Evolutionary conservation across 2,888 invertebrate species (phyloP).

Genomic region (Stenodera caucasica): DNA sequence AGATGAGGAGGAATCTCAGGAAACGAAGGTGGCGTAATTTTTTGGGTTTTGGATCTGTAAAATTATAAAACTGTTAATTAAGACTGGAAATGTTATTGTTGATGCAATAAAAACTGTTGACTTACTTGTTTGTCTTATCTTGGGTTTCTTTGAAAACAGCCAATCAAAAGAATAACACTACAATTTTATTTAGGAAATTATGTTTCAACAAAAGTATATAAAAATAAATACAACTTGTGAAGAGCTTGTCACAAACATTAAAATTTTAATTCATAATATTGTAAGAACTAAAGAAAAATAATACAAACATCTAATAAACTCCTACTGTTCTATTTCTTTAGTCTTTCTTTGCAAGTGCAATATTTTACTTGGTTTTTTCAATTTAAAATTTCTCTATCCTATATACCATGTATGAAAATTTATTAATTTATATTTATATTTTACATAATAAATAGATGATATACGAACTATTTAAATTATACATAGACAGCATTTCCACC

Average conservation of each 20-base stretch:
- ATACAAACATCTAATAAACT: constrained; percentile 43
- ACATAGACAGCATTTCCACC: constrained; percentile 32
- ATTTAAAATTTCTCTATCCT: constrained; percentile 24
- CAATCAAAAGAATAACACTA: constrained; percentile 30
- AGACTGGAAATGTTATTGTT: neutral
- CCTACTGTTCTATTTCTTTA: constrained; percentile 45
- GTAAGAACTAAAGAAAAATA: constrained; percentile 37
- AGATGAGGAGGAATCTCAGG: neutral
- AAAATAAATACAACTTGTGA: constrained; percentile 27
- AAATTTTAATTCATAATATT: constrained; percentile 22
- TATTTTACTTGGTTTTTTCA: neutral
- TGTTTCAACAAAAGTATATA: constrained; percentile 29
- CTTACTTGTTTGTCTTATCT: neutral
- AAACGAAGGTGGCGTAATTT: neutral
- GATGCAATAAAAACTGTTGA: neutral
- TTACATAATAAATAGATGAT: constrained; percentile 26
- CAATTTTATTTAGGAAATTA: constrained; percentile 31
- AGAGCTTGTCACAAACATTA: constrained; percentile 28
- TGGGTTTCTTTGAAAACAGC: neutral
- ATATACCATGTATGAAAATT: constrained; percentile 28
- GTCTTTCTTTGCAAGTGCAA: constrained; percentile 35
- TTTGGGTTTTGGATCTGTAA: neutral
- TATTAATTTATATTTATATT: constrained; percentile 32
- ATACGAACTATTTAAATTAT: constrained; percentile 31
- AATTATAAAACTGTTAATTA: too few species aligned